Conservation (phyloP, 53 echinoderm and acorn worm species). For the Temnopleurus reevesii region DNA sequence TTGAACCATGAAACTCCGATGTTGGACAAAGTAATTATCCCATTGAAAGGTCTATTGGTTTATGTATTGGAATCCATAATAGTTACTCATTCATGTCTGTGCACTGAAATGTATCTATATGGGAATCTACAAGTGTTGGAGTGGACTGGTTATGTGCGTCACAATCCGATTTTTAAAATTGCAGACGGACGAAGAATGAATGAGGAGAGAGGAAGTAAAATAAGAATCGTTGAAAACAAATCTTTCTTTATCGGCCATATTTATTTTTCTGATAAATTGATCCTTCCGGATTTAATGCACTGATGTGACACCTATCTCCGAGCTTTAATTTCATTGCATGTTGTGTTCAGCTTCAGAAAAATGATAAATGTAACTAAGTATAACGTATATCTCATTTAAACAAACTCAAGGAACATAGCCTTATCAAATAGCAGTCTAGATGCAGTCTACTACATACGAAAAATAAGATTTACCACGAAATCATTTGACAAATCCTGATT, state of each 20-base stretch:
- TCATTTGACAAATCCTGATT: too few species aligned
- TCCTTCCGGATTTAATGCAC: slow-evolving; percentile 9
- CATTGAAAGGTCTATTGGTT: neutral
- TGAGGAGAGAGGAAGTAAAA: neutral
- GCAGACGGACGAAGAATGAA: neutral
- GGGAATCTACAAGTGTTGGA: neutral
- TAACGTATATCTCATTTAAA: too few species aligned
- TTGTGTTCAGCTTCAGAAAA: neutral
- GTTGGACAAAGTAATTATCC: neutral
- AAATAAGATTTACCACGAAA: too few species aligned
- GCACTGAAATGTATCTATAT: neutral
- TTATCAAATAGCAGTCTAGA: too few species aligned
- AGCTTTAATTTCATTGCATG: neutral
- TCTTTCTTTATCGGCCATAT: neutral
- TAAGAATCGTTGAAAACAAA: neutral
- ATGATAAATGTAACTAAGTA: neutral
- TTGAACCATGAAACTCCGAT: neutral
- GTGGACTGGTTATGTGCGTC: neutral
- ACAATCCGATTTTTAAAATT: slow-evolving; percentile 11
- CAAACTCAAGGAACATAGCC: too few species aligned
- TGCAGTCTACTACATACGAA: too few species aligned
- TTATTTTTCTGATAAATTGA: slow-evolving; percentile 5
- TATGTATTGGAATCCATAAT: neutral
- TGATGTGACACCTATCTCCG: neutral
- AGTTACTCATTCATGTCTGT: neutral